Evolutionary conservation across 2,888 invertebrate species (phyloP), one percentile per base, ranked within the genome.

Genomic region (Cryptocephalus primarius): DNA sequence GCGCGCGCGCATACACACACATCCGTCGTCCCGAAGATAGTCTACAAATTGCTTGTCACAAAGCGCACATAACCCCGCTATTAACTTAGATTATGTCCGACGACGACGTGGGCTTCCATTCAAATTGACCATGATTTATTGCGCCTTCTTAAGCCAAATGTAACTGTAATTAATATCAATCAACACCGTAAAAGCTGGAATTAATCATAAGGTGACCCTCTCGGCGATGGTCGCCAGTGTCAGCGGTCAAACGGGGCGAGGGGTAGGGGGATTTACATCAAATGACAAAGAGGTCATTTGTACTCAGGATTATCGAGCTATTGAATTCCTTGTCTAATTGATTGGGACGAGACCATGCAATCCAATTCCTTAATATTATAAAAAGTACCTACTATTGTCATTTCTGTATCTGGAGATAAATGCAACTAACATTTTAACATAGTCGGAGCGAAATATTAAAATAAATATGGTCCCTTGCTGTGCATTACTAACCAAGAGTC

Each of bases 141-240:
- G 46, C 32, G 32, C 31, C 45, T 51, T 47, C 51, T 55, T 51
- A 48, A 44, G 49, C 47, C 48, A 50, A 53, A 57, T 54, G 47
- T 49, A 45, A 44, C 42, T 44, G 46, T 54, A 56, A 59, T 59
- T 56, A 59, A 59, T 59, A 53, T 57, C 53, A 57, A 59, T 59
- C 53, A 56, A 49, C 51, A 46, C 49, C 49, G 40, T 50, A 46
- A 55, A 53, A 50, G 49, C 55, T 36, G 9, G 48, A 48, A 57
- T 59, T 57, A 56, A 59, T 57, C 57, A 55, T 46, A 43, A 49
- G 48, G 40, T 46, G 43, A 22, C 47, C 44, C n/a, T 36, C 22
- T 22, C 22, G 6, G 36, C 12, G 36, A 36, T 36, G 36, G 36
- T 36, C 36, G 36, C 36, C 12, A 12, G 36, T 36, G 22, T 22